Evolutionary conservation across 2,797 vertebrate species (phyloP).

Genomic region (Pristis pectinata): DNA sequence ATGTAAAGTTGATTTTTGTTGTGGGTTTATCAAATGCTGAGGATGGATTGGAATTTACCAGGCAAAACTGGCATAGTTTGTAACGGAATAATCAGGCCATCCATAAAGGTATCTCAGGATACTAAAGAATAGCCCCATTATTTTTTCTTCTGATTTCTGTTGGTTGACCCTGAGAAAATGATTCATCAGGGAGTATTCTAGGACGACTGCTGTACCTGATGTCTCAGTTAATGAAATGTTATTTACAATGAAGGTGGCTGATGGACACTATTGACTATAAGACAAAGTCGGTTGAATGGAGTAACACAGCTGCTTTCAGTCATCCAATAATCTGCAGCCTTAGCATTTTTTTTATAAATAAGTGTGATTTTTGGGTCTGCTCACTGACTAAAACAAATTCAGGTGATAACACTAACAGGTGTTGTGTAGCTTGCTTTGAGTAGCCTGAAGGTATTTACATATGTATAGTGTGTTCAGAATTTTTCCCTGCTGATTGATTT

Average conservation of each 20-base stretch:
- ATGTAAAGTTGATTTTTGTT: background rate
- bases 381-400: background rate
- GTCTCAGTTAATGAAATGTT: background rate
- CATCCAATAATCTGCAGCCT: background rate
- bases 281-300: background rate
- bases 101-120: background rate
- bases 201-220: background rate
- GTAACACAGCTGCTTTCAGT: background rate
- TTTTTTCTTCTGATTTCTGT: background rate
- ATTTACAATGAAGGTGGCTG: background rate
- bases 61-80: background rate
- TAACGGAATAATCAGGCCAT: background rate
- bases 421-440: background rate
- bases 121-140: background rate
- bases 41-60: background rate
- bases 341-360: background rate
- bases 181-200: background rate
- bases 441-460: background rate
- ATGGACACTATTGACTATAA: background rate
- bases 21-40: background rate
- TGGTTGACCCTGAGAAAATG: background rate
- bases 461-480: background rate
- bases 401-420: background rate
- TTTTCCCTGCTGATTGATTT: background rate
- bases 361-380: no score